Conservation (phyloP, 2,888 invertebrate genomes). For the Pyrrhia umbra region DNA sequence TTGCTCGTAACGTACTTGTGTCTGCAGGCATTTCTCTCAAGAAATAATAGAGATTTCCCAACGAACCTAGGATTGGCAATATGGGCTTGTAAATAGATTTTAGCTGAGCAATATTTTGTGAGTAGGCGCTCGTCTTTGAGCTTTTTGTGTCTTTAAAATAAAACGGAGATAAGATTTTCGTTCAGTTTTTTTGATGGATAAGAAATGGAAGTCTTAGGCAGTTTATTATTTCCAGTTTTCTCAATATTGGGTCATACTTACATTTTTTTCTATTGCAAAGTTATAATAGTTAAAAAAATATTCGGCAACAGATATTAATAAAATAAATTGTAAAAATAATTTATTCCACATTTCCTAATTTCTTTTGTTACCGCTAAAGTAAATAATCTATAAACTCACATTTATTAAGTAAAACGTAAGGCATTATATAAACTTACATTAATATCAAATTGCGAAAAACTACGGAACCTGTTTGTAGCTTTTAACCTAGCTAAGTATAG, state of each 20-base stretch:
- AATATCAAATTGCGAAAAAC: not conserved
- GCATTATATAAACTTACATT: not conserved
- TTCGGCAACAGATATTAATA: too few species aligned
- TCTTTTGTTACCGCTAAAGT: too few species aligned
- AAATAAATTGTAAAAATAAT: too few species aligned
- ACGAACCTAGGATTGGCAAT: conserved; percentile 39
- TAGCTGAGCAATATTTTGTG: conserved; percentile 31
- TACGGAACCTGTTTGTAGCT: not conserved
- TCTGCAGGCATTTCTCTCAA: conserved; percentile 43
- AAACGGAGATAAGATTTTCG: not conserved
- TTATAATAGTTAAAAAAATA: too few species aligned
- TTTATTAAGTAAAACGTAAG: not conserved
- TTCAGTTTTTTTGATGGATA: not conserved
- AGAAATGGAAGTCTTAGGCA: not conserved
- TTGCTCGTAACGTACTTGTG: conserved; percentile 45
- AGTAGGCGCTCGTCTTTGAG: conserved; percentile 5
- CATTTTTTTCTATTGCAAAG: too few species aligned
- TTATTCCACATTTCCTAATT: too few species aligned
- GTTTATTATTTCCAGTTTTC: too few species aligned
- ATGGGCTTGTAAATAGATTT: conserved; percentile 52
- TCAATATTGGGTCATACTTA: too few species aligned
- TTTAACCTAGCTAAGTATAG: not conserved
- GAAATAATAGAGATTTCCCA: conserved; percentile 51
- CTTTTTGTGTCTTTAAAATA: conserved; percentile 1
- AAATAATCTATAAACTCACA: too few species aligned